Evolutionary conservation across 2,888 invertebrate species (phyloP).

Genomic region (Polietes domitor): DNA sequence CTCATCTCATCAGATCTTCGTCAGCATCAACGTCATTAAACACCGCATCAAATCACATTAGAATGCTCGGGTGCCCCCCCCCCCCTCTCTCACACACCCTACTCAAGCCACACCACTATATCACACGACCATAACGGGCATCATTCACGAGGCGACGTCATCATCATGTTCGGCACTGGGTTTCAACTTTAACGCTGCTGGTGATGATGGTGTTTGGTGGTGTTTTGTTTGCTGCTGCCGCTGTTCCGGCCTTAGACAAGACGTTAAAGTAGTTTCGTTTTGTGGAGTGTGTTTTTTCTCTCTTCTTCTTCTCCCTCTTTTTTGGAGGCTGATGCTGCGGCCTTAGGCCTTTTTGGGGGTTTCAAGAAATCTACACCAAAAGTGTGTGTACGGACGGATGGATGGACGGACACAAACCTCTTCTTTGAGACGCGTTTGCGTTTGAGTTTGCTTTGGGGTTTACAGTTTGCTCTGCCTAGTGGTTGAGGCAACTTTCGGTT

Average conservation of each 20-base stretch:
- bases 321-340: not conserved
- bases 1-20: not conserved
- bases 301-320: not conserved
- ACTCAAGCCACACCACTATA: no score
- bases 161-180: not conserved
- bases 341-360: slow-evolving; percentile 22
- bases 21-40: not conserved
- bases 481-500: slow-evolving; percentile 36
- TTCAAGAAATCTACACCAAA: slow-evolving; percentile 13
- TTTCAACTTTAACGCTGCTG: not conserved
- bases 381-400: not conserved
- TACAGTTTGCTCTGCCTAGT: not conserved
- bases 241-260: no score
- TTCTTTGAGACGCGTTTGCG: slow-evolving; percentile 40
- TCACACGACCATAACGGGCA: not conserved
- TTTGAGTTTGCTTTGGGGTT: slow-evolving; percentile 12
- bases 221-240: no score
- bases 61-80: not conserved
- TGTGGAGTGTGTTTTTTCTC: not conserved
- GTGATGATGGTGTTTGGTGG: not conserved
- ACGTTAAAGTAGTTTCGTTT: not conserved
- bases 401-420: slow-evolving; percentile 17
- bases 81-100: no score
- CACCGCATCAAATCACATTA: not conserved
- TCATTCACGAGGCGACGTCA: not conserved